Evolutionary conservation across 1,140 invertebrate genomes (phyloP), one percentile per base, ranked within the genome.

Genomic region (Conus betulinus): DNA sequence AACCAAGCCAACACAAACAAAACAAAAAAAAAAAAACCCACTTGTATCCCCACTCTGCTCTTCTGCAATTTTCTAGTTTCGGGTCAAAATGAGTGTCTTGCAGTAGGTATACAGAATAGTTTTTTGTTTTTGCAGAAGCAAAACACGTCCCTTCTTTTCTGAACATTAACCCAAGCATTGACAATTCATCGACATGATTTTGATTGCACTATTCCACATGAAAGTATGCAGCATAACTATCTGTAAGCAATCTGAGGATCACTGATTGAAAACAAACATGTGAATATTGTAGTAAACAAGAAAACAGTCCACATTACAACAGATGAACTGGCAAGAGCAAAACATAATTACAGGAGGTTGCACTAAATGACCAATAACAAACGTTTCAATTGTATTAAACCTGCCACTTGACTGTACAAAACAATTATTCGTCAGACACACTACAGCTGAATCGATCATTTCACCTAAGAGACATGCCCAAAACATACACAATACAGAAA

Each of bases 1-100:
- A n/a, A n/a, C n/a, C n/a, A n/a, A n/a, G n/a, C n/a, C n/a, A n/a
- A n/a, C n/a, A n/a, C n/a, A n/a, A n/a, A n/a, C n/a, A n/a, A n/a
- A n/a, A n/a, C n/a, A n/a, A n/a, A n/a, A n/a, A n/a, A n/a, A n/a
- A n/a, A 85, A 85, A 39, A n/a, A n/a, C n/a, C n/a, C 74, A 74
- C 71, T 90, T 51, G 87, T 85, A 88, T 55, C 89, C 87, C 89
- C 89, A 90, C 63, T 89, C 60, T 25, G 71, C 55, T 81, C 81
- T 79, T 23, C 89, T 89, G 81, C 39, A 85, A 20, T 74, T 85
- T 84, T 89, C 90, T 87, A 88, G 67, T 39, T 87, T 71, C 3
- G 11, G n/a, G n/a, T n/a, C 60, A 67, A 89, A 91, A 87, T 89
- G 90, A 52, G 88, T 89, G 55, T 90, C 90, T 84, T 89, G 90